Evolutionary conservation across 2,797 vertebrate genomes (phyloP), one percentile per base, ranked within the genome.

Genomic region (Lates japonicus): DNA sequence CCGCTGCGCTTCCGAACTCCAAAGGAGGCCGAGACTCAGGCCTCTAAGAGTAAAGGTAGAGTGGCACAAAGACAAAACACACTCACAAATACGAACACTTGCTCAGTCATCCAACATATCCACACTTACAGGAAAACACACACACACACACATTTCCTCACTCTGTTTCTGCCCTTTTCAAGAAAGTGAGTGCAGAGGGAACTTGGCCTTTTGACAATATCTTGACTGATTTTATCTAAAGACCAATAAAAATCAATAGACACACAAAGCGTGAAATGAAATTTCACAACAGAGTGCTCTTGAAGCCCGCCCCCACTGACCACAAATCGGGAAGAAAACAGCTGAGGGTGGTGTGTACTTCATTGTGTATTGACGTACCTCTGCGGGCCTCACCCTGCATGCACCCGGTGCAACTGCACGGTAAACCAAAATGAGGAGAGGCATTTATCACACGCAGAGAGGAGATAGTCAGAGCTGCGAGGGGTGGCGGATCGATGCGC

Each of bases 41-140:
- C 95, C 78, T 97, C 97, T 83, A 97, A 98, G 92, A 97, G 96
- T 93, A 97, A 98, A 97, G 96, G 96, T 96, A 95, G 93, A 57
- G 63, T 57, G 29, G 5, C 55, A 55, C 59, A 25, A 64, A 29
- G 14, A 75, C 61, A 75, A 68, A 51, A 55, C 22, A 60, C 7
- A 33, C 22, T 33, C 31, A 46, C 35, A 78, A 1, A 65, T 14
- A 55, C 33, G 25, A 57, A 57, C 44, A 8, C 19, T 70, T 54
- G 37, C 67, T 67, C 10, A 29, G 42, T 31, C 77, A 57, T 31
- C n/a, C 31, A 72, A 65, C 39, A 25, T 1, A 31, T 49, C 41
- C 20, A 78, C 65, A 70, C 42, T 62, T 33, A 17, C 16, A 44
- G 12, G 11, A 74, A 57, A 57, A 78, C n/a, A n/a, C n/a, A n/a